phyloP scores from a whole-genome alignment of 1,140 invertebrate genomes.

The Zaprionus ornatus region DNA sequence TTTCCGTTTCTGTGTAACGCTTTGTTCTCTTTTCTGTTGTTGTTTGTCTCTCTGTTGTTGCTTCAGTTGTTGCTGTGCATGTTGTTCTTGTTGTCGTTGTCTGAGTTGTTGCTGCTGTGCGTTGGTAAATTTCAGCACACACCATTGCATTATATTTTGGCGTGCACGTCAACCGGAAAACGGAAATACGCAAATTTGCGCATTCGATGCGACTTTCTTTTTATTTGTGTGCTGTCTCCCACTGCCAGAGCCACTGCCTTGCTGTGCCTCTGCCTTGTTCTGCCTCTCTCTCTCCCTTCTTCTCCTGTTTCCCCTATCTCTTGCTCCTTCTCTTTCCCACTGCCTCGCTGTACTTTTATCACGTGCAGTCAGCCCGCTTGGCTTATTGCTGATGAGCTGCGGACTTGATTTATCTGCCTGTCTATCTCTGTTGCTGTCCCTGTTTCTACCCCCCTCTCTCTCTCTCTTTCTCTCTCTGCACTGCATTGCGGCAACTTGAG shows the following conservation, averaged over 20 bases:
- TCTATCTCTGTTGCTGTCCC: neutral
- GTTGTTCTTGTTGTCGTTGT: neutral
- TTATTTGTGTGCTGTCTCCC: neutral
- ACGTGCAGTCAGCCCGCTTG: slow-evolving; percentile 34
- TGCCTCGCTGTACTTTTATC: slow-evolving; percentile 20
- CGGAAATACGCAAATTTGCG: slow-evolving; percentile 59
- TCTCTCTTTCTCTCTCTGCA: neutral
- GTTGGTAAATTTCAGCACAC: slow-evolving; percentile 19
- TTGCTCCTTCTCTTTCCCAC: neutral
- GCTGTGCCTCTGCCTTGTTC: neutral
- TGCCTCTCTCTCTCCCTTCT: neutral
- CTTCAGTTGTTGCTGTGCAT: neutral
- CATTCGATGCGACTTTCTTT: slow-evolving; percentile 32
- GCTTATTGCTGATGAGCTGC: slow-evolving; percentile 45
- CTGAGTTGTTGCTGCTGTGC: neutral
- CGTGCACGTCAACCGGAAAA: slow-evolving; percentile 42
- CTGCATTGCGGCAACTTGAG: slow-evolving; percentile 14
- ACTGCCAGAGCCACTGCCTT: neutral
- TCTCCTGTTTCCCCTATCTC: neutral
- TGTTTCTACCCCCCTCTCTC: neutral
- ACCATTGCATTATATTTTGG: slow-evolving; percentile 34
- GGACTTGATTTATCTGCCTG: slow-evolving; percentile 24
- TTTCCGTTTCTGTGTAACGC: slow-evolving; percentile 17
- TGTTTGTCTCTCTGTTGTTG: slow-evolving; percentile 1
- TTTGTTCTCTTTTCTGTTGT: slow-evolving; percentile 13